Evolutionary conservation across 2,888 invertebrate species (phyloP).

Genomic region (Melolontha melolontha): DNA sequence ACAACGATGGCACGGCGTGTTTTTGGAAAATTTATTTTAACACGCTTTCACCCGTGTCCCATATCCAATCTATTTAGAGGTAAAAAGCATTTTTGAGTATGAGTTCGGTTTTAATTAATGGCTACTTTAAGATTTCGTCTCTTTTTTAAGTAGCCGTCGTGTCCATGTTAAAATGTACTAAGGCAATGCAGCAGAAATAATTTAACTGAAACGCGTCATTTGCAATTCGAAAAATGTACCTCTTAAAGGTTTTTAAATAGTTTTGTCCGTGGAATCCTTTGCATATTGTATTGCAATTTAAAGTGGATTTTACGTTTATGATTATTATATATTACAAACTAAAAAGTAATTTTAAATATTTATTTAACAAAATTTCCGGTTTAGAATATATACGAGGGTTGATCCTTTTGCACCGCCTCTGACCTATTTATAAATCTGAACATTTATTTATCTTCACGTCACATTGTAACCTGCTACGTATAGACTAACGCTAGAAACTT

Average conservation of each 20-base stretch:
- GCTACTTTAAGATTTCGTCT: slow-evolving; percentile 21
- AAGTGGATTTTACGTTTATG: too few relatives aligned
- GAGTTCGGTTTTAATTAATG: slow-evolving; percentile 41
- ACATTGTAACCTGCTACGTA: too few relatives aligned
- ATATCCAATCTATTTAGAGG: slow-evolving; percentile 45
- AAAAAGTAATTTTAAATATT: too few relatives aligned
- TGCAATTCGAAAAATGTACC: slow-evolving; percentile 19
- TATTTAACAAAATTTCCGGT: too few relatives aligned
- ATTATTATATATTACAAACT: too few relatives aligned
- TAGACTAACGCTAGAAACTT: too few relatives aligned
- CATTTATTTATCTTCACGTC: too few relatives aligned
- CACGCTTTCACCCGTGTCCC: slow-evolving; percentile 35
- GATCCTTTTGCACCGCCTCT: too few relatives aligned
- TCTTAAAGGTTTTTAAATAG: neutral
- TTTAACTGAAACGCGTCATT: slow-evolving; percentile 9
- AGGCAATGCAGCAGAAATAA: slow-evolving; percentile 19
- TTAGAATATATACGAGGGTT: too few relatives aligned
- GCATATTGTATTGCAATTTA: too few relatives aligned
- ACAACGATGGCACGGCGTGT: slow-evolving; percentile 30
- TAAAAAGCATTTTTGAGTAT: slow-evolving; percentile 42
- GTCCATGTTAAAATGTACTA: slow-evolving; percentile 32
- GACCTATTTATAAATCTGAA: too few relatives aligned
- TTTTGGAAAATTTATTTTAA: slow-evolving; percentile 42
- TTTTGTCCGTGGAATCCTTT: too few relatives aligned
- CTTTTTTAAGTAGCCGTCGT: slow-evolving; percentile 21